A percentile compares a stretch with the other conserved stretches of the same genome.
These are phyloP conservation scores for Astropecten irregularis DNA, from an alignment of 53 echinoderm and acorn worm species.

Conservation along the genomic window DNA sequence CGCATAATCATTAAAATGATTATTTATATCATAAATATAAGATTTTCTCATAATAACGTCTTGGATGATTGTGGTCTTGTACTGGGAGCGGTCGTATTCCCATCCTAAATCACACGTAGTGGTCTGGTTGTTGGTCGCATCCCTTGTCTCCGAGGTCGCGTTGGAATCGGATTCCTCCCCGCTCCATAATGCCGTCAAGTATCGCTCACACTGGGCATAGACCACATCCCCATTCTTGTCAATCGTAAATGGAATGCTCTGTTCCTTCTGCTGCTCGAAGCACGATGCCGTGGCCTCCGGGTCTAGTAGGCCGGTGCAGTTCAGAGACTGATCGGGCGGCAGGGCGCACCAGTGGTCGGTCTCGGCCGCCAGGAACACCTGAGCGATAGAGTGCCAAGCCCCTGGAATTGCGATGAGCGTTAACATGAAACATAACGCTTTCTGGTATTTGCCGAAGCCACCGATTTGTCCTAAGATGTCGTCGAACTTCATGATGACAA, in stretches of 20 bases:
- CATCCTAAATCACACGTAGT: slow-evolving; percentile 29
- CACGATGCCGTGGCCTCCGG: neutral
- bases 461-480: slow-evolving; percentile 8
- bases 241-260: slow-evolving; percentile 19
- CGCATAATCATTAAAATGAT: neutral
- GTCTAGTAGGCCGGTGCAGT: neutral
- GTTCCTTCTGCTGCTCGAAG: slow-evolving; percentile 18
- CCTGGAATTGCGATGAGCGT: neutral
- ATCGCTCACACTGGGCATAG: slow-evolving; percentile 37
- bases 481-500: slow-evolving; percentile 37
- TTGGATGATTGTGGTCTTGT: slow-evolving; percentile 33
- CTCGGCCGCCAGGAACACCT: slow-evolving; percentile 31
- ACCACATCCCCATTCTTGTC: neutral
- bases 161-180: neutral
- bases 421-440: neutral
- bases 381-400: slow-evolving; percentile 21
- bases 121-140: neutral
- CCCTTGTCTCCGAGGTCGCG: neutral
- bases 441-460: slow-evolving; percentile 38
- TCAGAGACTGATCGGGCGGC: neutral
- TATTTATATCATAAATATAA: neutral
- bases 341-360: slow-evolving; percentile 27
- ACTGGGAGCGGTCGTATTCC: slow-evolving; percentile 61
- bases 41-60: slow-evolving; percentile 1
- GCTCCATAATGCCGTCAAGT: neutral